Evolutionary conservation across 2,113 vertebrate genomes (phyloP).

Genomic region (Gobio gobio): DNA sequence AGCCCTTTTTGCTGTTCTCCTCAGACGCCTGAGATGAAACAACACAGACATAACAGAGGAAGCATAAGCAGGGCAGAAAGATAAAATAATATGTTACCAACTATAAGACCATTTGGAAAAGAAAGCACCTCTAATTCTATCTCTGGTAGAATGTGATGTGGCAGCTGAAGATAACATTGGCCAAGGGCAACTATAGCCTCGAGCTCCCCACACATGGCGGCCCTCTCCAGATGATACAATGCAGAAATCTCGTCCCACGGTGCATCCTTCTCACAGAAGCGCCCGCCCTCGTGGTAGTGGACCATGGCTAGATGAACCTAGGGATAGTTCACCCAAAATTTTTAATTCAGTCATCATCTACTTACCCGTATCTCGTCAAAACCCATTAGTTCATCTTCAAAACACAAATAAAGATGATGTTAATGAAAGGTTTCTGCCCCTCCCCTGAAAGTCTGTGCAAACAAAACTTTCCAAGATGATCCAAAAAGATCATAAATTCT

Average conservation of each 20-base stretch:
- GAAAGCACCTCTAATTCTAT: constrained; percentile 82
- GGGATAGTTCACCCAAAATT: neutral
- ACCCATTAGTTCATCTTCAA: neutral
- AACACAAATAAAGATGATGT: neutral
- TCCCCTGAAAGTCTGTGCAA: neutral
- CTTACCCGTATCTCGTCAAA: neutral
- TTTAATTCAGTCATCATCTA: neutral
- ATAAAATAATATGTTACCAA: neutral
- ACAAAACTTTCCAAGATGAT: neutral
- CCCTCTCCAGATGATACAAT: constrained; percentile 90
- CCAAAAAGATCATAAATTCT: neutral
- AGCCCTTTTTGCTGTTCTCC: constrained; percentile 87
- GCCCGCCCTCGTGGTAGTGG: constrained; percentile 90
- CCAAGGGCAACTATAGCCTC: constrained; percentile 92
- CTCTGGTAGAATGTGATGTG: constrained; percentile 90
- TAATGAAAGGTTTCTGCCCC: neutral
- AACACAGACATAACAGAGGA: constrained; percentile 16
- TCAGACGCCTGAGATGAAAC: constrained; percentile 80
- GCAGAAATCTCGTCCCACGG: constrained; percentile 89
- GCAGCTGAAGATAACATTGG: constrained; percentile 87
- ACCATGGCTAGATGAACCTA: constrained; percentile 95
- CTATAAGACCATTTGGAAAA: neutral
- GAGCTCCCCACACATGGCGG: constrained; percentile 91
- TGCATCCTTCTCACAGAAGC: constrained; percentile 89
- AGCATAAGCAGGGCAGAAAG: neutral